phyloP scores from a whole-genome alignment of 1,140 invertebrate species.

The Cyphomyrmex costatus region DNA sequence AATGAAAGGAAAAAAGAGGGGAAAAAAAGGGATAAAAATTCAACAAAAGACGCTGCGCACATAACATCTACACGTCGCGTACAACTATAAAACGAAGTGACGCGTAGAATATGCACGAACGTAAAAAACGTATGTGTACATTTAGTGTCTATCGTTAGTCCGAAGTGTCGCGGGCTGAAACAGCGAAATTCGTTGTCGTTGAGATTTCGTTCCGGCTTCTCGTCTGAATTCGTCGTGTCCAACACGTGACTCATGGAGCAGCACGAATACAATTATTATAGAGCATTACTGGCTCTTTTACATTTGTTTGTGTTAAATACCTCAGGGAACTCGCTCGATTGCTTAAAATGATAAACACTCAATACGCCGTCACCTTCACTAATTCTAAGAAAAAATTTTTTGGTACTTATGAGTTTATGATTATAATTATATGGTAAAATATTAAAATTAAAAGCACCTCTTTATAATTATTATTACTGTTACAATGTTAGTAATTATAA shows the following conservation, averaged over 20 bases:
- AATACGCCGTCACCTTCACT: background rate
- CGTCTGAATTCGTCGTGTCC: background rate
- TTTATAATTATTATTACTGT: too few species aligned
- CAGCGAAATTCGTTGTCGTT: conserved; percentile 48
- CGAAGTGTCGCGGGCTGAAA: conserved; percentile 59
- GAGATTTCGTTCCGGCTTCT: conserved; percentile 7
- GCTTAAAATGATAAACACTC: conserved; percentile 41
- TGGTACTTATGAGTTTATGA: too few species aligned
- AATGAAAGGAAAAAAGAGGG: background rate
- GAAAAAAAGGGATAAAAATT: conserved; percentile 49
- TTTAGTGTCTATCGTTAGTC: conserved; percentile 69
- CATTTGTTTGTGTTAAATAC: conserved; percentile 20
- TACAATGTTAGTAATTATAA: too few species aligned
- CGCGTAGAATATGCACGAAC: conserved; percentile 52
- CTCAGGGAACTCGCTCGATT: conserved; percentile 2
- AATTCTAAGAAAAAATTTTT: too few species aligned
- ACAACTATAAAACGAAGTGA: conserved; percentile 63
- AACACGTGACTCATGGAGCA: conserved; percentile 16
- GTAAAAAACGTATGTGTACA: conserved; percentile 64
- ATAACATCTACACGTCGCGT: conserved; percentile 65
- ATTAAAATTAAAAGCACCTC: too few species aligned
- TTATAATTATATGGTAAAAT: too few species aligned
- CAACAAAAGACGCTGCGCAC: conserved; percentile 67
- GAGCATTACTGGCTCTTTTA: background rate
- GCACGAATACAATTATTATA: background rate